Evolutionary conservation across 2,888 invertebrate species (phyloP).

Genomic region (Panopea generosa): DNA sequence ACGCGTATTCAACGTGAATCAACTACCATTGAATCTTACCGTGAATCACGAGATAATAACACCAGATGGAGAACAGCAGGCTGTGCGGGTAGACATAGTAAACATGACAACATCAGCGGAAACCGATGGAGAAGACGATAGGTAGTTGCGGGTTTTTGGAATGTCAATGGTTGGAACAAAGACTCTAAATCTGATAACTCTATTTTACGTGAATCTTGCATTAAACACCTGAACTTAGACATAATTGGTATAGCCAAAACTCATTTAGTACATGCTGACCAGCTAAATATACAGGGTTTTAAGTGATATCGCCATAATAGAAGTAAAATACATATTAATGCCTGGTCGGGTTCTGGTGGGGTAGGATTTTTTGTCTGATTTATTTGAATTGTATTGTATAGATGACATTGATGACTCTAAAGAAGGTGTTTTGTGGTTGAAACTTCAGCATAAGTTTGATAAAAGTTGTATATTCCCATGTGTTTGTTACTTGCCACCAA

Average conservation of each 20-base stretch:
- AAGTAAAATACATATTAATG: slow-evolving; percentile 30
- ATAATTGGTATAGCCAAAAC: slow-evolving; percentile 35
- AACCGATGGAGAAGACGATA: too few relatives aligned
- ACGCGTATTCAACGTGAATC: too few relatives aligned
- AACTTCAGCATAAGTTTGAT: slow-evolving; percentile 10
- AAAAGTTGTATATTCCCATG: slow-evolving; percentile 10
- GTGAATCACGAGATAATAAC: too few relatives aligned
- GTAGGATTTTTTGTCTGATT: slow-evolving; percentile 29
- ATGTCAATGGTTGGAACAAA: slow-evolving; percentile 10
- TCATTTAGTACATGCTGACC: slow-evolving; percentile 12
- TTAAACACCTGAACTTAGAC: slow-evolving; percentile 21
- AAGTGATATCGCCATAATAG: slow-evolving; percentile 41
- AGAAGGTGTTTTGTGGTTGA: slow-evolving; percentile 32
- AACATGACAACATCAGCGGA: too few relatives aligned
- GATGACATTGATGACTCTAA: neutral
- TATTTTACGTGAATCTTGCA: slow-evolving; percentile 4
- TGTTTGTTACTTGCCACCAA: slow-evolving; percentile 43
- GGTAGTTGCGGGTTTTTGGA: neutral
- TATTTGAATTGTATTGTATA: slow-evolving; percentile 16
- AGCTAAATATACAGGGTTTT: slow-evolving; percentile 17
- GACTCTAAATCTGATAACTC: neutral
- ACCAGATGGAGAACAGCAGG: too few relatives aligned
- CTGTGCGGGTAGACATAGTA: too few relatives aligned
- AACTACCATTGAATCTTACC: too few relatives aligned
- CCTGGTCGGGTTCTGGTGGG: slow-evolving; percentile 27